Base-by-base conservation (phyloP, 2,888 invertebrate species). In the Napeogenes inachia region DNA sequence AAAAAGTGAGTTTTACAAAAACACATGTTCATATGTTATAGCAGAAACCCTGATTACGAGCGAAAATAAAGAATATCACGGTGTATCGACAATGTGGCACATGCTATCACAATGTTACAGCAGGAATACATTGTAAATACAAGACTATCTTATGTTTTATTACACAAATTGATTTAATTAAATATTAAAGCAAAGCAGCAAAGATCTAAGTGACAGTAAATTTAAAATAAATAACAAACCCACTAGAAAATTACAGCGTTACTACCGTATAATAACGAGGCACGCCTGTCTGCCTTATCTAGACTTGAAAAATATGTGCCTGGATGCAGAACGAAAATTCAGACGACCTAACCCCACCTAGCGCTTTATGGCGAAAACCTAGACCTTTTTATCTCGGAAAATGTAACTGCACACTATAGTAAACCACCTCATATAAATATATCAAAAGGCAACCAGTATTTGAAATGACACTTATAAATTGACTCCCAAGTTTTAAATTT, bases 331-430 rank as follows among this genome's bases (percentile, higher is more conserved):
- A 46, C 60, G 66, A 70, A 70, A 69, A 67, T 64, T 75, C 74
- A 73, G 72, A 75, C 71, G 73, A 77, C 79, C 80, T 89, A 89
- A 89, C 89, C 89, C 88, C 84, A 88, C 85, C 84, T 86, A 80
- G 68, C 72, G 77, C 73, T 67, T 71, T 71, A 62, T 70, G 68
- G 70, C 69, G 73, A 75, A 80, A 80, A 77, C 73, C 73, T 76
- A 68, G 68, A 32, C 64, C 64, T 68, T 63, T 66, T 61, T 67
- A 62, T 66, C 61, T 42, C 42, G 58, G 53, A 58, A 62, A 62
- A 62, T 57, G 42, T 60, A 54, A 61, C 58, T 53, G 54, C 55
- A 60, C 42, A n/a, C n/a, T 13, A 54, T 54, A 54, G 46, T 30
- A 56, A 58, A 56, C 54, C 57, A 10, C 42, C 10, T 10, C 10